These are phyloP conservation scores for Micropterix aruncella DNA, from an alignment of 2,888 invertebrate species.

Conservation along the genomic window DNA sequence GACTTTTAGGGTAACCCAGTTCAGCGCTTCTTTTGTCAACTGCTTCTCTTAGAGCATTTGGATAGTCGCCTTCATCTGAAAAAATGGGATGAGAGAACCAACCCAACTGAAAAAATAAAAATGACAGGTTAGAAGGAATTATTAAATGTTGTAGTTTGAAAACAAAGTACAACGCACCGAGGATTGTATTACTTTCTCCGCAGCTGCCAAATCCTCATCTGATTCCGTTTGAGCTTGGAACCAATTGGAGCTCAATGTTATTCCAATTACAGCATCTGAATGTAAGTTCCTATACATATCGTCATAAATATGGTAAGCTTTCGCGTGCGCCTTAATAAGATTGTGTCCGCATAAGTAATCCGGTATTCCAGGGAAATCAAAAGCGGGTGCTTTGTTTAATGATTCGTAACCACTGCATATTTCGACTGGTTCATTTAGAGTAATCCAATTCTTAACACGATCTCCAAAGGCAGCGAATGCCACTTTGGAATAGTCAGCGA, in stretches of 20 bases:
- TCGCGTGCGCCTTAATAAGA: background rate
- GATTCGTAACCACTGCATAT: background rate
- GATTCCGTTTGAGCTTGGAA: background rate
- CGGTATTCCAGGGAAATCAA: background rate
- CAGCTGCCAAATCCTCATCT: background rate
- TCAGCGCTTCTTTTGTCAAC: conserved; percentile 12
- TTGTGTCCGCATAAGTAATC: background rate
- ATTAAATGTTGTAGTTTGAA: no score
- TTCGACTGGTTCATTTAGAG: background rate
- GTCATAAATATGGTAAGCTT: background rate
- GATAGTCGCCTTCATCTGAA: background rate
- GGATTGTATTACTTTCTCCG: conserved; percentile 12
- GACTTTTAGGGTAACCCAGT: conserved; percentile 18
- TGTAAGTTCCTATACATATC: background rate
- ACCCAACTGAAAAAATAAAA: background rate
- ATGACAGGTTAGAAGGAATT: no score
- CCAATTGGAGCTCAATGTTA: background rate
- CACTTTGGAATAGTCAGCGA: background rate
- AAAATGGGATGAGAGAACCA: background rate
- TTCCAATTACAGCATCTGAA: background rate
- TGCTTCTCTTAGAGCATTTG: background rate
- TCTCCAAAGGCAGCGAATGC: background rate
- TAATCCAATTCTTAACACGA: background rate
- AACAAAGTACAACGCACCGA: conserved; percentile 18
- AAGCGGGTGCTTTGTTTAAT: background rate